These are phyloP conservation scores for Pinctada fucata DNA, from an alignment of 2,888 invertebrate genomes.

Conservation along the genomic window DNA sequence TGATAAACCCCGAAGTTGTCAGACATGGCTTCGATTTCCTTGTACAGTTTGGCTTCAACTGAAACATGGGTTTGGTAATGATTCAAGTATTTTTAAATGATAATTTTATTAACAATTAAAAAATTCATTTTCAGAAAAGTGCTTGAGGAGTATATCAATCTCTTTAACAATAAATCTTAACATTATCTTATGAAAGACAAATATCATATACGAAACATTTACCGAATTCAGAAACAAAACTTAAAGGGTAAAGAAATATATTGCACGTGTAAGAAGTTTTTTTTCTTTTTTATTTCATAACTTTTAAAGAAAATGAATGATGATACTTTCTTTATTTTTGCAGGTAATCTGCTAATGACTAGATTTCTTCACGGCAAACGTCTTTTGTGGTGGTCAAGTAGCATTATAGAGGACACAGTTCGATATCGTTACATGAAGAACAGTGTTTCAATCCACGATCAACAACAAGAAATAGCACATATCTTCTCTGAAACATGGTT, in stretches of 20 bases:
- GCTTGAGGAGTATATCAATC: too few relatives aligned
- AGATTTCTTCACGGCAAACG: conserved; percentile 50
- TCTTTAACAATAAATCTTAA: too few relatives aligned
- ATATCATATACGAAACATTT: not conserved
- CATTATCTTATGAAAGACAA: not conserved
- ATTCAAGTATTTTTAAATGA: not conserved
- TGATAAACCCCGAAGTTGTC: conserved; percentile 37
- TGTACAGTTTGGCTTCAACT: conserved; percentile 41
- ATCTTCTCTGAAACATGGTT: conserved; percentile 64
- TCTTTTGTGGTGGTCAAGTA: conserved; percentile 57
- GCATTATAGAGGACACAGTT: conserved; percentile 43
- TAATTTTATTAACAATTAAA: too few relatives aligned
- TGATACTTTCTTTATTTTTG: not conserved
- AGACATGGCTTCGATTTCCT: conserved; percentile 40
- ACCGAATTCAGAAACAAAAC: not conserved
- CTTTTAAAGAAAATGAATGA: too few relatives aligned
- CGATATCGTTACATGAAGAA: conserved; percentile 52
- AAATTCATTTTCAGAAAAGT: too few relatives aligned
- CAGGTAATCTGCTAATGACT: conserved; percentile 46
- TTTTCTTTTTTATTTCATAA: too few relatives aligned
- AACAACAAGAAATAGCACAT: conserved; percentile 63
- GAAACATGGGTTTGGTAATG: conserved; percentile 44
- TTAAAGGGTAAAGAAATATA: too few relatives aligned
- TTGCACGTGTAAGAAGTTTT: too few relatives aligned
- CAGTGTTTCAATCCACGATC: conserved; percentile 48